These are phyloP conservation scores for Malurus elegans DNA, from an alignment of 2,113 vertebrate species.

Conservation along the genomic window DNA sequence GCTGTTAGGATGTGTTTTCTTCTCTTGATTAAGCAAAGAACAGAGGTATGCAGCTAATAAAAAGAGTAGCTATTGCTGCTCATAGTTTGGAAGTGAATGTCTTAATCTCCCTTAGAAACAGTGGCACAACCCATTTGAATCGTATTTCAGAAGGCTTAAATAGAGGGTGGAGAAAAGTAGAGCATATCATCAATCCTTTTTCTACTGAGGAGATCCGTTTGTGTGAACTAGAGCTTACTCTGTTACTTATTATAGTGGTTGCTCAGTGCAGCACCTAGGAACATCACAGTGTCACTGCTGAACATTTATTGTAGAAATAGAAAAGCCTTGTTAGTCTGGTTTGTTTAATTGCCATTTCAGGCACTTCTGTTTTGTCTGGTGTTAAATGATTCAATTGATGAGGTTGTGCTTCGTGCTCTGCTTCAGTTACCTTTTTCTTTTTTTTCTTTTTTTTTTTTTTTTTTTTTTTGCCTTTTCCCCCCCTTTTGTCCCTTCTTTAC, in stretches of 20 bases:
- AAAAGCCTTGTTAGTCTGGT: neutral
- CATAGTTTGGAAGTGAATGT: neutral
- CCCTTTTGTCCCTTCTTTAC: neutral
- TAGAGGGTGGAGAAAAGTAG: neutral
- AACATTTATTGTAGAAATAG: neutral
- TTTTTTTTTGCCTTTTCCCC: fast-evolving
- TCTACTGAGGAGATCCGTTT: neutral
- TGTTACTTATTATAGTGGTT: neutral
- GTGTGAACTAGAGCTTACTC: neutral
- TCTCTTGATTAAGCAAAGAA: neutral
- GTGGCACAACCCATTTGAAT: neutral
- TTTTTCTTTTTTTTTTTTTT: neutral
- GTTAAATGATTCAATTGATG: neutral
- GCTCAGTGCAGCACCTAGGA: neutral
- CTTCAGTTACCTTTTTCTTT: neutral
- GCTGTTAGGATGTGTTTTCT: neutral
- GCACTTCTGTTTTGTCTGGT: neutral
- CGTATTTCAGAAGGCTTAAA: neutral
- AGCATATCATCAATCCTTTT: neutral
- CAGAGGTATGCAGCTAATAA: neutral
- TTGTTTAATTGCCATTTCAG: neutral
- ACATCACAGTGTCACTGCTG: neutral
- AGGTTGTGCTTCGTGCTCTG: neutral
- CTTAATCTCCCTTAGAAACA: neutral
- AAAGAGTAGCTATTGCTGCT: neutral